These are phyloP conservation scores for Dryococelus australis DNA, from an alignment of 2,888 invertebrate genomes.

Conservation along the genomic window DNA sequence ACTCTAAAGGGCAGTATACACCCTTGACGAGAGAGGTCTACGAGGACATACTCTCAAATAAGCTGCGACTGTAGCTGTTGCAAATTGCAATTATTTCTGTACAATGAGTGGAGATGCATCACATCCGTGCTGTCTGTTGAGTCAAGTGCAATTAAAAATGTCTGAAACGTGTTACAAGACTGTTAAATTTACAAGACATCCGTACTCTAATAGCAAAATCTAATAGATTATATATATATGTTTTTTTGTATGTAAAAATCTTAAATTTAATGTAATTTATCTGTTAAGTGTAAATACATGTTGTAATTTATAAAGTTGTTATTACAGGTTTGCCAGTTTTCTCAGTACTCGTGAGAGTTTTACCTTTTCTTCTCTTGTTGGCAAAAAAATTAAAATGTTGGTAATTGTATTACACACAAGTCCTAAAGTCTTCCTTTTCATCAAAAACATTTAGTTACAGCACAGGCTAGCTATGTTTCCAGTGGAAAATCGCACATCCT, in stretches of 20 bases:
- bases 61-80: conserved; percentile 70
- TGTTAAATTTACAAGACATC: not conserved
- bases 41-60: conserved; percentile 75
- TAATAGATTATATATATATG: not conserved
- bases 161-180: not conserved
- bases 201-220: not conserved
- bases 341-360: not conserved
- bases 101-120: not conserved
- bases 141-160: not conserved
- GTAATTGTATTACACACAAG: not conserved
- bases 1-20: conserved; percentile 72
- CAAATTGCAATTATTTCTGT: not conserved
- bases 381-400: not conserved
- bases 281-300: not conserved
- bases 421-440: not conserved
- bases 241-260: not conserved
- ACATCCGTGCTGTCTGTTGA: not conserved
- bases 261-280: not conserved
- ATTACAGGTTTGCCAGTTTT: not conserved
- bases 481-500: too few species aligned
- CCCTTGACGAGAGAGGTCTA: conserved; percentile 76
- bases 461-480: too few species aligned
- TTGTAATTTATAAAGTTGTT: not conserved
- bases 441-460: not conserved
- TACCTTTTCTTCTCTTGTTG: not conserved